Base-by-base conservation (phyloP, 2,888 invertebrate species). In the Ceriagrion tenellum region DNA sequence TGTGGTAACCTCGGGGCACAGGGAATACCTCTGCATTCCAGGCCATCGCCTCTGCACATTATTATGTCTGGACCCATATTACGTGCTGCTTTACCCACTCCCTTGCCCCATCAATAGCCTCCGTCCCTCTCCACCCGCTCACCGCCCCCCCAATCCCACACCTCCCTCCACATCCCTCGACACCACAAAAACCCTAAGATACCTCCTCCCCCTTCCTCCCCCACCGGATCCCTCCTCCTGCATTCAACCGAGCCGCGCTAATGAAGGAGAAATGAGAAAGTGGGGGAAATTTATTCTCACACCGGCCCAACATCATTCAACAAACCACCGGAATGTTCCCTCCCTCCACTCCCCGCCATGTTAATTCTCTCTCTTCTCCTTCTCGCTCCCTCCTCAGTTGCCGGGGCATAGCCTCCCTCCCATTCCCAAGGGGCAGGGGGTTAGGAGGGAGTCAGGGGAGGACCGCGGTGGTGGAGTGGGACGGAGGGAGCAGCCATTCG, bases 251-350 rank as follows among this genome's bases (percentile, higher is more conserved):
- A 16, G 35, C 89, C 47, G 47, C 89, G 89, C 89, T 89, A 89
- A 89, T 55, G 89, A 89, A 47, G 89, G 26, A 89, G 89, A 89
- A 55, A 23, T 13, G 16, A n/a, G 55, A 26, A 89, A 47, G 55
- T 89, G 16, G 89, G 55, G 40, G 89, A 55, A 89, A 89, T 81
- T 81, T 81, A 81, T 89, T 89, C 89, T 89, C 55, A 55, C 89
- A n/a, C 47, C 89, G 23, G 55, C 89, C 55, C 16, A 89, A 89
- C 47, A 55, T n/a, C 89, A 89, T 89, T 89, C 89, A 89, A 89
- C 89, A 89, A 89, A 89, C 89, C 89, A 55, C 89, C n/a, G 89
- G 89, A 89, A 89, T 89, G 89, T 55, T 47, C 47, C 55, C 26
- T 55, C 55, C 55, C 20, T 8, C 47, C 47, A 2, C 8, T 47